Base-by-base conservation (phyloP, 2,113 vertebrate genomes). In the Platysteira castanea region DNA sequence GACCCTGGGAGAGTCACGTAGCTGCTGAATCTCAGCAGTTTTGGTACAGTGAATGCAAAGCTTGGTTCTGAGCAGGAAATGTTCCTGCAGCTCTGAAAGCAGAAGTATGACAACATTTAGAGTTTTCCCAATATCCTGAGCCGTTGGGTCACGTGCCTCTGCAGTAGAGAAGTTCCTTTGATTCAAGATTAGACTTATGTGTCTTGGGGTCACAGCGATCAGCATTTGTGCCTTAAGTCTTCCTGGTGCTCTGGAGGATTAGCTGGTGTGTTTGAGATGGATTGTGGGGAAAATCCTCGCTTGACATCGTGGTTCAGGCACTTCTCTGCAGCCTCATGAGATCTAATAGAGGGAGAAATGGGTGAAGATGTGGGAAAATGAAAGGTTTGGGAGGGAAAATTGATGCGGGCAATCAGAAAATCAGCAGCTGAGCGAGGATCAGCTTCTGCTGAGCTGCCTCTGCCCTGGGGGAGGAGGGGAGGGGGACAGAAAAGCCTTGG, bases 1-100 rank as follows among this genome's bases (percentile, higher is more conserved):
- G 63, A 61, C 82, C 26, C 53, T 50, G 75, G 49, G 31, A 64
- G 44, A 28, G n/a, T 46, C 3, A 1, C 0, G 0, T 5, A 6
- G 6, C n/a, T 3, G 1, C 46, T 10, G 35, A 65, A 30, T 35
- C 21, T 54, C 9, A 4, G 13, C 0, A 0, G 15, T 49, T 69
- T 84, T 3, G 2, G 30, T 83, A 4, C 64, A 0, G 0, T 5
- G 23, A 30, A 13, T 16, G 18, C 49, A 27, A 70, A 10, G 23
- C 35, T 28, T 56, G 24, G 4, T 33, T 6, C 52, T 28, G 84
- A 59, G 41, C 46, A 54, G 67, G 6, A 23, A 59, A 5, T 9
- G n/a, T 30, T 80, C 35, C 50, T 84, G 56, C 87, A 52, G 54
- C 50, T 64, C 64, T 8, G 3, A n/a, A 74, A 92, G 87, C 75